A percentile compares a stretch with the other conserved stretches of the same genome.
phyloP scores from a whole-genome alignment of 2,888 invertebrate species.

The Latrodectus hesperus region DNA sequence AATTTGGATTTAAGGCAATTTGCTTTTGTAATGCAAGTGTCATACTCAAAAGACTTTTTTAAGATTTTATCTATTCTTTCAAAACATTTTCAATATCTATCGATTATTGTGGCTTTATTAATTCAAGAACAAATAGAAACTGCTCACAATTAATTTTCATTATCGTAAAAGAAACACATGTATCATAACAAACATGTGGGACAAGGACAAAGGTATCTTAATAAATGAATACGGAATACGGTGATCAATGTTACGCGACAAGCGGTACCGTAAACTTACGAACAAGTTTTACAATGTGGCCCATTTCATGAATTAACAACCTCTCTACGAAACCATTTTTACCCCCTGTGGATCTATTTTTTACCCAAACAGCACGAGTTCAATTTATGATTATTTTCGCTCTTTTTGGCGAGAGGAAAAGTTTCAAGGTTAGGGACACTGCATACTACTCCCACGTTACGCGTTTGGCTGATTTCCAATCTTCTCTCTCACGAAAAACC shows the following conservation, averaged over 20 bases:
- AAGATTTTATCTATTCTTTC: too few species aligned
- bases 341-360: constrained; percentile 40
- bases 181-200: too few species aligned
- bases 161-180: too few species aligned
- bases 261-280: neutral
- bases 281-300: neutral
- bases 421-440: constrained; percentile 57
- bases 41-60: too few species aligned
- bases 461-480: constrained; percentile 20
- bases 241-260: neutral
- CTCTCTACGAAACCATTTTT: constrained; percentile 13
- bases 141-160: too few species aligned
- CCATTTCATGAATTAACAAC: constrained; percentile 22
- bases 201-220: too few species aligned
- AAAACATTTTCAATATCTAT: too few species aligned
- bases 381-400: constrained; percentile 25
- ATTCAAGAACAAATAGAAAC: too few species aligned
- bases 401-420: constrained; percentile 36
- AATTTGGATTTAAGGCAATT: too few species aligned
- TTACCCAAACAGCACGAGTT: neutral
- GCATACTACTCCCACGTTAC: constrained; percentile 10
- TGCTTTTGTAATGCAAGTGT: too few species aligned
- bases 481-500: constrained; percentile 18
- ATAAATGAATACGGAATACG: too few species aligned
- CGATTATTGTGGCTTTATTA: too few species aligned